Base-by-base conservation (phyloP, 2,113 vertebrate genomes). In the Tichodroma muraria region DNA sequence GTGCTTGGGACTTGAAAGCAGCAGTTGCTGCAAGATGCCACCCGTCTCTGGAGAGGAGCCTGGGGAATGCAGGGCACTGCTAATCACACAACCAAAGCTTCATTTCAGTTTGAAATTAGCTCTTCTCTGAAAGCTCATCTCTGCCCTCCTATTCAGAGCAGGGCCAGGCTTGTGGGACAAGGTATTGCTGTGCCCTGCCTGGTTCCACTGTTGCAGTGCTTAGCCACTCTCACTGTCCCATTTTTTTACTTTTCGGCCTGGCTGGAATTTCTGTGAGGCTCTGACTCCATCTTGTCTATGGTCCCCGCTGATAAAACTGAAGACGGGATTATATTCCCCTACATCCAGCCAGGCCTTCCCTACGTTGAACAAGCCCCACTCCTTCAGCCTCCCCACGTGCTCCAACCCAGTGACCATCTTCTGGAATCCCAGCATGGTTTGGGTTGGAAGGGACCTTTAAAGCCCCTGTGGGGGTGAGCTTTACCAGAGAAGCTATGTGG, bases 1-100 rank as follows among this genome's bases (percentile, higher is more conserved):
- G 59, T 88, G 50, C 79, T 65, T 85, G 81, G 49, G 72, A 85
- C 90, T 61, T 88, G 66, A 94, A 96, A 91, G 88, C 85, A 79
- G 81, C 28, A 69, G 66, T 89, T 5, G 18, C 63, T 89, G 61
- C 93, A 93, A 72, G 92, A 93, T 89, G 70, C 78, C 3, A 1
- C 96, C 91, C 19, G 37, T 82, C 75, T 85, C 37, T 44, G 80
- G 44, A 70, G 64, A 38, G 0, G 2, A 83, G 64, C 35, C 81
- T 65, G 54, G 76, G 77, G 87, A 93, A 38, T 15, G 60, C 61
- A 35, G 16, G 9, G 61, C 70, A 12, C 10, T 49, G 79, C 52
- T 75, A 4, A 44, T 79, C 61, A 6, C 72, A 77, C 54, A 31
- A 9, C 42, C 73, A 22, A 20, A 76, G 54, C 37, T 31, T 79